These are phyloP conservation scores for Crotalus tigris DNA, from an alignment of 2,113 vertebrate species.

Conservation along the genomic window DNA sequence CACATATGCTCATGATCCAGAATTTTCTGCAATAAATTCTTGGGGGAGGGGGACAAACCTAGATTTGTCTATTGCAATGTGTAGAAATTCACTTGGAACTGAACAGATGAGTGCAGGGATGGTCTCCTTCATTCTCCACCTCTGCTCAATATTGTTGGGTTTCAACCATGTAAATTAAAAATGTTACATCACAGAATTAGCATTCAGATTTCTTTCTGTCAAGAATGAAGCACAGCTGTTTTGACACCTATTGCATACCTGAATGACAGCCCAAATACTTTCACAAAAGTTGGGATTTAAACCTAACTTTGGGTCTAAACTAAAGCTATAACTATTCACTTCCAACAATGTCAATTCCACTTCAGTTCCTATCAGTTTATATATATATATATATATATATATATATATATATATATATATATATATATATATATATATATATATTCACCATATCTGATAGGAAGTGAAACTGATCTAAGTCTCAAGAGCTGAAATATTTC, in stretches of 20 bases:
- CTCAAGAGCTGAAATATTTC: neutral
- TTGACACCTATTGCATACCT: constrained; percentile 35
- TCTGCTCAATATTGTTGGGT: constrained; percentile 46
- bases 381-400: neutral
- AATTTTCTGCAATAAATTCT: neutral
- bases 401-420: no score
- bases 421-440: no score
- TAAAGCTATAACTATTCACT: neutral
- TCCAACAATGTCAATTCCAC: neutral
- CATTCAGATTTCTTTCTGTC: constrained; percentile 35
- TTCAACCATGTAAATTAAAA: constrained; percentile 55
- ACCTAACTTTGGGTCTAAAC: neutral
- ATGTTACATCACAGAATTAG: constrained; percentile 13
- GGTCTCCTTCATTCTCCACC: constrained; percentile 43
- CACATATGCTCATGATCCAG: neutral
- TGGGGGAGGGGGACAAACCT: neutral
- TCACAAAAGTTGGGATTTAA: neutral
- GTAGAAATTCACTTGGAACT: neutral
- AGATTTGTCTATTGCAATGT: neutral
- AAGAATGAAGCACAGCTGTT: constrained; percentile 45
- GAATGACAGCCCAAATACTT: neutral
- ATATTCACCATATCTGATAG: no score
- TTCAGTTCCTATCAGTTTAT: neutral
- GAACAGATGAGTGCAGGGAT: constrained; percentile 55
- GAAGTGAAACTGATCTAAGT: neutral